These are phyloP conservation scores for Rousettus leschenaultii DNA, from an alignment of 2,113 vertebrate genomes.

Conservation along the genomic window DNA sequence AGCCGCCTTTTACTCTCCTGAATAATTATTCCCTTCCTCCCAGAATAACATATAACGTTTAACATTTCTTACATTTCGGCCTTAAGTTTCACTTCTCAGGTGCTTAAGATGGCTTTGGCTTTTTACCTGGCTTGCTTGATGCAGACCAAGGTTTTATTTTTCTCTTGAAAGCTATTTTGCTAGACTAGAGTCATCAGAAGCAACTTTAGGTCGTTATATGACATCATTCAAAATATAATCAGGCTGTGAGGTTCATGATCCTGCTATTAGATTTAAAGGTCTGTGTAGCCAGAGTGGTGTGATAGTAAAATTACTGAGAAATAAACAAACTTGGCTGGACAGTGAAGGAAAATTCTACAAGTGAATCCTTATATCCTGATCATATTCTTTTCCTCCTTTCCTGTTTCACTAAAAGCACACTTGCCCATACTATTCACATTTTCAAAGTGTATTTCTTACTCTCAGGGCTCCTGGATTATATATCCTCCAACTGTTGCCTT, in stretches of 20 bases:
- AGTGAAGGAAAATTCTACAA: background rate
- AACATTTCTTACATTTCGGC: slow-evolving; percentile 10
- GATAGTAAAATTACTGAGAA: background rate
- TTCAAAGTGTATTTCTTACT: background rate
- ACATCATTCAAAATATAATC: slow-evolving; percentile 20
- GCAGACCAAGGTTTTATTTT: slow-evolving; percentile 10
- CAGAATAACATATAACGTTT: background rate
- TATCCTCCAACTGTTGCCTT: background rate
- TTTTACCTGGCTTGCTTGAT: background rate
- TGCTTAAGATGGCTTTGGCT: background rate
- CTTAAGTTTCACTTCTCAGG: slow-evolving; percentile 11
- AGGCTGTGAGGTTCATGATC: background rate
- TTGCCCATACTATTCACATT: background rate
- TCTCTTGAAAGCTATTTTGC: background rate
- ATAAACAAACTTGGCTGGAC: background rate
- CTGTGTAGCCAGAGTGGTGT: background rate
- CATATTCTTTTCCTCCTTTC: background rate
- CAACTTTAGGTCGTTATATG: background rate
- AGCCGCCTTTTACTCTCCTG: background rate
- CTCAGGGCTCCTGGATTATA: background rate
- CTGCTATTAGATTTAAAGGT: background rate
- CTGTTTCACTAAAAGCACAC: background rate
- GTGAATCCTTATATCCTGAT: background rate
- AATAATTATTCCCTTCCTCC: background rate
- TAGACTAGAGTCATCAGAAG: background rate